phyloP scores from a whole-genome alignment of 2,113 vertebrate species.

The Syrrhaptes paradoxus region DNA sequence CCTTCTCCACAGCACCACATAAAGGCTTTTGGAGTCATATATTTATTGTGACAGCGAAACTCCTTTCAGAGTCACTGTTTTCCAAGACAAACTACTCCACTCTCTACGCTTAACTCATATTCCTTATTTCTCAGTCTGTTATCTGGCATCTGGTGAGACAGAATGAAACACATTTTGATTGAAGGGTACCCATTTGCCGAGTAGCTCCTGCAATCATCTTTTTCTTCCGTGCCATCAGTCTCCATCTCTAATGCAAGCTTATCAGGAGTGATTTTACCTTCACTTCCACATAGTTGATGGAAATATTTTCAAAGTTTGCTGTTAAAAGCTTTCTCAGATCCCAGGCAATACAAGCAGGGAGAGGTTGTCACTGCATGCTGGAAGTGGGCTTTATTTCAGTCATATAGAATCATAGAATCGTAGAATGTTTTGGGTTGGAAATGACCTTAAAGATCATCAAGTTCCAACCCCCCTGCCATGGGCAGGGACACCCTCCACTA shows the following conservation, averaged over 20 bases:
- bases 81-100: background rate
- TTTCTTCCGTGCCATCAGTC: background rate
- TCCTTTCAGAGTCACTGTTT: background rate
- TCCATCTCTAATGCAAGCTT: background rate
- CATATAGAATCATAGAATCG: too few relatives aligned
- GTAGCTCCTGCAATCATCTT: background rate
- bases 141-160: constrained; percentile 12
- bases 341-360: background rate
- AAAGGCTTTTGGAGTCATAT: background rate
- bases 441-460: too few relatives aligned
- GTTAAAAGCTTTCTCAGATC: background rate
- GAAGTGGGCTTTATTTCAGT: background rate
- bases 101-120: background rate
- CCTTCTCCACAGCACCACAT: background rate
- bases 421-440: too few relatives aligned
- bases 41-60: background rate
- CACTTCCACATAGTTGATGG: background rate
- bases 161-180: background rate
- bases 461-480: too few relatives aligned
- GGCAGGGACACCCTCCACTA: too few relatives aligned
- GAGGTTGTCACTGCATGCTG: background rate
- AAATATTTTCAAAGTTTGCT: background rate
- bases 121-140: background rate
- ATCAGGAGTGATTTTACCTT: constrained; percentile 5
- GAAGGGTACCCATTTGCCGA: background rate